Base-by-base conservation (phyloP, 1,140 invertebrate species). In the Myzus persicae region DNA sequence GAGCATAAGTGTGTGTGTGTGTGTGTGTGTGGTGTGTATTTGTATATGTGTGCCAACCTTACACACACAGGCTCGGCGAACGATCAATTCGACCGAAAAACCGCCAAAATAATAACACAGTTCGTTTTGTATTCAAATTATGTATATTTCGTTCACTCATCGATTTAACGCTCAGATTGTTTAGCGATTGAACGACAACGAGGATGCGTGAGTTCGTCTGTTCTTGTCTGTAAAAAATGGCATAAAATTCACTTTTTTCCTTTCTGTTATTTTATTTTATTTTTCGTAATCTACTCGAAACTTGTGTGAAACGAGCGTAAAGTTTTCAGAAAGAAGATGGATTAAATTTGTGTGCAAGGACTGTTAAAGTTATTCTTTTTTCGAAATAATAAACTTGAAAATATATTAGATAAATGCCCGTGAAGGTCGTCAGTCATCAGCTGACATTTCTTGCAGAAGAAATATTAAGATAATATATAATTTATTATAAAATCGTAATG, bases 361-460 rank as follows among this genome's bases (percentile, higher is more conserved):
- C 87, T 88, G n/a, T 88, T 88, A 89, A 51, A 54, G 88, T 54
- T 89, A 89, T 89, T 89, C 20, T 89, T 51, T 89, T 89, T 89
- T 51, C 36, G 18, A 8, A 38, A 54, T 38, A 51, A 89, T 54
- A 89, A 89, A 40, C 88, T 40, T 4, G 22, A 46, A 89, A 89
- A 89, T 18, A 14, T 51, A 51, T 88, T 38, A 89, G 31, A 88
- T n/a, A 88, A 88, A 88, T n/a, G 14, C 18, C 14, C 6, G n/a
- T 14, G 9, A 84, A 40, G 40, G 9, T 84, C 18, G 44, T n/a
- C 42, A 36, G 5, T 85, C 26, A 44, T n/a, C 26, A 31, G 31
- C 14, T 14, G 18, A 88, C 6, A 36, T 88, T 22, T 46, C 31
- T 6, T 44, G 4, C 4, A 2, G 4, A 31, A 3, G 22, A 82